Evolutionary conservation across 2,797 vertebrate genomes (phyloP), one percentile per base, ranked within the genome.

Genomic region (Scleropages formosus): DNA sequence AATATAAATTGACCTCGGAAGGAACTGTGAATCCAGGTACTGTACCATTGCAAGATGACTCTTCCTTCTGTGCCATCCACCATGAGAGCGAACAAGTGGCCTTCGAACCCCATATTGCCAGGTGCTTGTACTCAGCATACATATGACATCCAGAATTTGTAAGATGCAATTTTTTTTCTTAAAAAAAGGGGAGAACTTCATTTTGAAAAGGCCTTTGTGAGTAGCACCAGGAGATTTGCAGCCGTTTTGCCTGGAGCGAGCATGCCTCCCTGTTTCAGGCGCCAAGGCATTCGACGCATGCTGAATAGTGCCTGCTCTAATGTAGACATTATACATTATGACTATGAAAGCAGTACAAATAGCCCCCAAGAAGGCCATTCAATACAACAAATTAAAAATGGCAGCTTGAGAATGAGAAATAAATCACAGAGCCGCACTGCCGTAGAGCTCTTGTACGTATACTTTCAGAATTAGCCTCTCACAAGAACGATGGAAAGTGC

Each of bases 291-390:
- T 12, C 1, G n/a, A 60, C 18, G 58, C 3, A 22, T 39, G 10
- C 13, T 24, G 18, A 64, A 67, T 44, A 39, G 65, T 65, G 24
- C 15, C 27, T 20, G 8, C 11, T 24, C 59, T 59, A 15, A 56
- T 58, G 31, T 39, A 47, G 39, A 39, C 49, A 18, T 56, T 47
- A 0, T 26, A 18, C 27, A 46, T 4, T 31, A 56, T 12, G 16
- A 13, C 63, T 59, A 46, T 53, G 27, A 53, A 74, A 75, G 27
- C 26, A 4, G 22, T 58, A 58, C 13, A 59, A 75, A 67, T n/a
- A 4, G 10, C 7, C 24, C 0, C 27, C 49, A 11, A 18, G 20
- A 22, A 10, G 31, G 53, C 13, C 53, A 56, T 26, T 58, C 0
- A 27, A 27, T 3, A 7, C 31, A 49, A 56, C 6, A 31, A n/a